Percentiles rank a stretch among this genome's conserved stretches.
Conservation (phyloP, 2,888 invertebrate species). For the Rotaria macrura region DNA sequence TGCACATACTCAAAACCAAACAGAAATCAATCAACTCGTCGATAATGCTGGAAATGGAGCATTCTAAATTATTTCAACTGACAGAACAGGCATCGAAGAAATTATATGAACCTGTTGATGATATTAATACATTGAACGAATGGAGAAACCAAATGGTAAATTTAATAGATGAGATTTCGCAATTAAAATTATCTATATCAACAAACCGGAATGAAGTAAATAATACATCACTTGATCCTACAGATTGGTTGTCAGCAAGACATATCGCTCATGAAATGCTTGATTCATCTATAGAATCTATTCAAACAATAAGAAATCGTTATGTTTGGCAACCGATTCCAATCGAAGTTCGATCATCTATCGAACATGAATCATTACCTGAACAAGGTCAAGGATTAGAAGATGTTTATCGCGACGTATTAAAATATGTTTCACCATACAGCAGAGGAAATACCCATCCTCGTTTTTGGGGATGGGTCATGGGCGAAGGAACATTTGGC, state of each 20-base stretch:
- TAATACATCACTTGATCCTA: background rate
- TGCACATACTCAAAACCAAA: too few species aligned
- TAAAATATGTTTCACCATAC: background rate
- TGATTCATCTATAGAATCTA: background rate
- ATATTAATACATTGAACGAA: background rate
- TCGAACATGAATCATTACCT: background rate
- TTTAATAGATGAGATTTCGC: background rate
- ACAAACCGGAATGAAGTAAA: background rate
- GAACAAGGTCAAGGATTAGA: background rate
- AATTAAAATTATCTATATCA: background rate
- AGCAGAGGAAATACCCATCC: background rate
- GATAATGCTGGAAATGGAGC: background rate
- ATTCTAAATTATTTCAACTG: background rate
- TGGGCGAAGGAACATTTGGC: background rate
- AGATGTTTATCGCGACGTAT: background rate
- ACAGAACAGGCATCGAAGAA: background rate
- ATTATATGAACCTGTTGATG: background rate
- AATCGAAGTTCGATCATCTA: background rate
- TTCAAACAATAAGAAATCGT: background rate
- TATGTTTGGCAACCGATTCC: background rate
- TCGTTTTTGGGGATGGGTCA: slow-evolving; percentile 10
- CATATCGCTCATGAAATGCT: background rate
- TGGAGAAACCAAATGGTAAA: background rate
- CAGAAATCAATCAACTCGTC: background rate
- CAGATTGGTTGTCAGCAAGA: background rate